Evolutionary conservation across 2,113 vertebrate genomes (phyloP).

Genomic region (Forbesichthys agassizii): DNA sequence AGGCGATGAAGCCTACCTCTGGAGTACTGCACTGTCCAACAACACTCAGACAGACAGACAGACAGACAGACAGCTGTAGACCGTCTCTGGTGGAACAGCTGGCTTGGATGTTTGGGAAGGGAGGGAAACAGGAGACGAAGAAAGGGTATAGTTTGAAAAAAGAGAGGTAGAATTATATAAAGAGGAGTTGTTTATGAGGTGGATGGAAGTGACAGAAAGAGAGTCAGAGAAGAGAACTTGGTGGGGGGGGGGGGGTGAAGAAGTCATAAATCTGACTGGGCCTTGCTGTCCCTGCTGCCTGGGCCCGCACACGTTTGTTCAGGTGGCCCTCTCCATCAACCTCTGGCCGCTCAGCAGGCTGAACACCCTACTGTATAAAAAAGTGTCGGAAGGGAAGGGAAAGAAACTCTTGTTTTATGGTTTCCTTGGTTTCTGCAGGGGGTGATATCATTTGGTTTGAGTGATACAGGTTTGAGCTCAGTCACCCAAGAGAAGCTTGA

Average conservation of each 20-base stretch:
- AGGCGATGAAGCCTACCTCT: slow-evolving; percentile 42
- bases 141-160: slow-evolving; percentile 9
- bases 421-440: slow-evolving; percentile 32
- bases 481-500: no score
- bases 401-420: slow-evolving; percentile 63
- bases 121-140: slow-evolving; percentile 32
- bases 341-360: slow-evolving; percentile 42
- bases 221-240: slow-evolving; percentile 48
- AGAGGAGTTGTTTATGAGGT: slow-evolving; percentile 2
- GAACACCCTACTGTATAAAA: slow-evolving; percentile 45
- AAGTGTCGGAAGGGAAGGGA: slow-evolving; percentile 48
- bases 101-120: slow-evolving; percentile 59
- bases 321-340: slow-evolving; percentile 72
- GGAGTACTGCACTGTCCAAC: slow-evolving; percentile 16
- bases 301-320: slow-evolving; percentile 68
- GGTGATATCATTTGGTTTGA: background rate
- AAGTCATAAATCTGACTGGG: slow-evolving; percentile 67
- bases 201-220: slow-evolving; percentile 28
- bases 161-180: slow-evolving; percentile 16
- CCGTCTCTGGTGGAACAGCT: slow-evolving; percentile 68
- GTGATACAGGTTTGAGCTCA: no score
- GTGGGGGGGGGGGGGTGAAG: slow-evolving; percentile 32
- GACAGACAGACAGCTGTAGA: slow-evolving; percentile 60
- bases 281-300: slow-evolving; percentile 39
- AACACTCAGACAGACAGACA: background rate